A percentile compares a stretch with the other conserved stretches of the same genome.
These are phyloP conservation scores for Corydoras sp. DNA, from an alignment of 2,113 vertebrate species.

Conservation along the genomic window DNA sequence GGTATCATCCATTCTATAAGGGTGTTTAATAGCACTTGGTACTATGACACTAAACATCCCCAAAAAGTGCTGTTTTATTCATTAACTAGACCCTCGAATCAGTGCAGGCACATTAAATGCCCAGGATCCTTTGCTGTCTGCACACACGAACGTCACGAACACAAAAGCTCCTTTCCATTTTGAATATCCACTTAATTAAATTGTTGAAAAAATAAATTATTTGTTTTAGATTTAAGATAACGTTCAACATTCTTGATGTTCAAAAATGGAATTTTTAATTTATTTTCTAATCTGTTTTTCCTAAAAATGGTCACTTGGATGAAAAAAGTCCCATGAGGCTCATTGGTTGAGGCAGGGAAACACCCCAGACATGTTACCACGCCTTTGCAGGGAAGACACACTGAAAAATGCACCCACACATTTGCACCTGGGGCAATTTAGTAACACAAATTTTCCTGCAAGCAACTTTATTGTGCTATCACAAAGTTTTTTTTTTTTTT, in stretches of 20 bases:
- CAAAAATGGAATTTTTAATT: too few relatives aligned
- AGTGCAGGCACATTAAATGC: slow-evolving; percentile 31
- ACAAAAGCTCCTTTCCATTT: slow-evolving; percentile 21
- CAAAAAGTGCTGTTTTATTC: slow-evolving; percentile 34
- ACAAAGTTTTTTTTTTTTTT: not conserved
- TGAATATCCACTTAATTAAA: slow-evolving; percentile 37
- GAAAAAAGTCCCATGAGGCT: too few relatives aligned
- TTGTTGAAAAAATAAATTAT: not conserved
- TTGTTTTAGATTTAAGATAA: too few relatives aligned
- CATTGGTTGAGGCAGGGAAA: too few relatives aligned
- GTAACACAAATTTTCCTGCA: not conserved
- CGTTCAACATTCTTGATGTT: too few relatives aligned
- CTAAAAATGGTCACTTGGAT: too few relatives aligned
- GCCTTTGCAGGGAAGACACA: too few relatives aligned
- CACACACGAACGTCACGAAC: slow-evolving; percentile 16
- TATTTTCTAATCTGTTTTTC: too few relatives aligned
- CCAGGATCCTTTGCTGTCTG: slow-evolving; percentile 28
- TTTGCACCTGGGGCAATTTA: not conserved
- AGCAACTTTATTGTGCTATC: not conserved
- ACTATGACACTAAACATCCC: slow-evolving; percentile 45
- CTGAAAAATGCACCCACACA: too few relatives aligned
- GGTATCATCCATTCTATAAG: slow-evolving; percentile 44
- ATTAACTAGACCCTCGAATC: slow-evolving; percentile 41
- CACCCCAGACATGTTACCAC: too few relatives aligned
- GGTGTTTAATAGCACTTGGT: slow-evolving; percentile 45